phyloP scores from a whole-genome alignment of 2,797 vertebrate species.

The Myotis findleyi region DNA sequence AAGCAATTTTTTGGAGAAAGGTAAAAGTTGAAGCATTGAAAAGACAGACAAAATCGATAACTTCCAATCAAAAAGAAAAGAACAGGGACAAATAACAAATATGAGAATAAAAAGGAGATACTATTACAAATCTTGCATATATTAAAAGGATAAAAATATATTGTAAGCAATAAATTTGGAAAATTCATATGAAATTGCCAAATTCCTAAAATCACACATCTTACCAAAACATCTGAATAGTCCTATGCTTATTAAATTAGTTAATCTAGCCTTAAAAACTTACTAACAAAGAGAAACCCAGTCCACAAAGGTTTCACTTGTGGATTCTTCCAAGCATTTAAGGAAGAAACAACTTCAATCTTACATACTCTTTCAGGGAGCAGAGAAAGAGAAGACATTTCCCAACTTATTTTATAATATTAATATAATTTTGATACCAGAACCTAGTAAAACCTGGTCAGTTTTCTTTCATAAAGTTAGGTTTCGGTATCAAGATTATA shows the following conservation, averaged over 20 bases:
- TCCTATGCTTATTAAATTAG: neutral
- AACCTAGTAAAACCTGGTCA: neutral
- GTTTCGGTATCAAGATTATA: neutral
- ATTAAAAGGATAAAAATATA: neutral
- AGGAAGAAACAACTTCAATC: neutral
- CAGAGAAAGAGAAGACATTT: neutral
- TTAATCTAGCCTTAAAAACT: neutral
- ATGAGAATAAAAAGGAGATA: neutral
- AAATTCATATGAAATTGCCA: neutral
- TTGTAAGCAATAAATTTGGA: neutral
- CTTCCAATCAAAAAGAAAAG: neutral
- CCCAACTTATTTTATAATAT: neutral
- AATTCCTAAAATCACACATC: neutral
- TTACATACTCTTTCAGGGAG: neutral
- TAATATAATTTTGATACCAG: neutral
- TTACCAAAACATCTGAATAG: neutral
- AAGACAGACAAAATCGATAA: neutral
- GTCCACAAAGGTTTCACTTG: neutral
- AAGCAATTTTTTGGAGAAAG: conserved; percentile 66
- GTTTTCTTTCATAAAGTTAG: neutral
- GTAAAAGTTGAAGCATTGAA: neutral
- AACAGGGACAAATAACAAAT: neutral
- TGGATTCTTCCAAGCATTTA: neutral
- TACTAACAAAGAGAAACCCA: neutral
- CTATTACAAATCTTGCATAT: neutral